A percentile compares a stretch with the other conserved stretches of the same genome.
These are phyloP conservation scores for Muricea muricata DNA, from an alignment of 92 coral and sea anemone genomes.

Conservation along the genomic window DNA sequence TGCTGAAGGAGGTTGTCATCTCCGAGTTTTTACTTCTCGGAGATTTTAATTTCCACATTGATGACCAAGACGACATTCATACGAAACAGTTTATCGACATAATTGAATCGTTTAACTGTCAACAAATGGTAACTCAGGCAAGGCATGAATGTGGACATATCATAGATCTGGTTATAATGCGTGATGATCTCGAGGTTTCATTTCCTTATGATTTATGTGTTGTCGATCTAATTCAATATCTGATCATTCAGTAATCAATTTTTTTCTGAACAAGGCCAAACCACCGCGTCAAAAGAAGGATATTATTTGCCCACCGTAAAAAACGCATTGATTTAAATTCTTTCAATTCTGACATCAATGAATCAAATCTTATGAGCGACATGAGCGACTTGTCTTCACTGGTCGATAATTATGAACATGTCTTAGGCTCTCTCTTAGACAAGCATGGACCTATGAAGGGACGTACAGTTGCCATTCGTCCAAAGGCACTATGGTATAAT, in stretches of 20 bases:
- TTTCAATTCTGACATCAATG: constrained; percentile 13
- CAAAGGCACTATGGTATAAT: too few relatives aligned
- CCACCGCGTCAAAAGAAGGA: too few relatives aligned
- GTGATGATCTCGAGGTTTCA: constrained; percentile 37
- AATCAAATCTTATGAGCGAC: too few relatives aligned
- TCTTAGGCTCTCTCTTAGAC: too few relatives aligned
- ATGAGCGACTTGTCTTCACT: too few relatives aligned
- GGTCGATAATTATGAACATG: too few relatives aligned
- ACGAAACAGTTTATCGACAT: constrained; percentile 31
- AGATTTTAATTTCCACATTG: constrained; percentile 33
- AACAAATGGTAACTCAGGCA: constrained; percentile 31
- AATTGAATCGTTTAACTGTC: constrained; percentile 26
- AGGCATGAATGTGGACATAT: constrained; percentile 45
- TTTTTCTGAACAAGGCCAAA: too few relatives aligned
- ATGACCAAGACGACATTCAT: constrained; percentile 26
- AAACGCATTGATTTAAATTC: constrained; percentile 27
- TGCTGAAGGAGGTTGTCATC: constrained; percentile 50
- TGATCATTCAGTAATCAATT: constrained; percentile 44
- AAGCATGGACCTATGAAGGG: too few relatives aligned
- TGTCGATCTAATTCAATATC: constrained; percentile 26
- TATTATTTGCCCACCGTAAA: constrained; percentile 35
- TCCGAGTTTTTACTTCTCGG: constrained; percentile 24
- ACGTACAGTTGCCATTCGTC: too few relatives aligned
- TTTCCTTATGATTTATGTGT: constrained; percentile 4
- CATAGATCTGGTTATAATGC: constrained; percentile 45